Evolutionary conservation across 2,797 vertebrate species (phyloP).

Genomic region (Danio jaintianensis): DNA sequence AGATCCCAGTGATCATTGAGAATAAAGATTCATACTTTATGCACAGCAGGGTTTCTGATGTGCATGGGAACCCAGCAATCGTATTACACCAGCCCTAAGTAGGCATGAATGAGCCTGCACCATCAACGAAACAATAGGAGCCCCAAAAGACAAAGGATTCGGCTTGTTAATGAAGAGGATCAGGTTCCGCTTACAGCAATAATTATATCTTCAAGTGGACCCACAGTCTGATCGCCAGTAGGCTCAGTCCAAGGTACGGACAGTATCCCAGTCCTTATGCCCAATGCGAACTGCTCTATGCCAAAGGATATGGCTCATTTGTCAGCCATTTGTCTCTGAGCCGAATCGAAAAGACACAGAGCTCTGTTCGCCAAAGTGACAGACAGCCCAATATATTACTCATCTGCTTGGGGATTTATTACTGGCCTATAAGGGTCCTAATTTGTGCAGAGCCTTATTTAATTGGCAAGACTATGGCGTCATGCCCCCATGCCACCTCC

Average conservation of each 20-base stretch:
- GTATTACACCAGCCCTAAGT: slow-evolving; percentile 23
- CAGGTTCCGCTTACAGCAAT: slow-evolving; percentile 33
- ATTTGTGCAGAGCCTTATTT: slow-evolving; percentile 60
- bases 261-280: slow-evolving; percentile 4
- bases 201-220: slow-evolving; percentile 34
- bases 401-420: slow-evolving; percentile 62
- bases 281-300: slow-evolving; percentile 1
- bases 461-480: slow-evolving; percentile 52
- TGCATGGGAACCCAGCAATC: background rate
- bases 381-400: slow-evolving; percentile 63
- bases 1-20: too few relatives aligned
- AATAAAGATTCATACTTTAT: too few relatives aligned
- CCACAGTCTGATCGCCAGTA: slow-evolving; percentile 7
- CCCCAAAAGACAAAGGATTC: slow-evolving; percentile 20
- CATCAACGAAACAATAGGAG: slow-evolving; percentile 26
- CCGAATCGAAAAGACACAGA: slow-evolving; percentile 57
- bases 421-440: slow-evolving; percentile 52
- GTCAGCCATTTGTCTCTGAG: slow-evolving; percentile 54
- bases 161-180: slow-evolving; percentile 52
- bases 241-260: slow-evolving; percentile 21
- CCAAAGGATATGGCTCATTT: slow-evolving; percentile 55
- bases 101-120: slow-evolving; percentile 10
- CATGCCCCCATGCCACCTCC: slow-evolving; percentile 43
- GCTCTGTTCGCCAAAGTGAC: slow-evolving; percentile 56
- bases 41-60: too few relatives aligned